Conservation (phyloP, 2,888 invertebrate species). For the Melanostoma mellinum region DNA sequence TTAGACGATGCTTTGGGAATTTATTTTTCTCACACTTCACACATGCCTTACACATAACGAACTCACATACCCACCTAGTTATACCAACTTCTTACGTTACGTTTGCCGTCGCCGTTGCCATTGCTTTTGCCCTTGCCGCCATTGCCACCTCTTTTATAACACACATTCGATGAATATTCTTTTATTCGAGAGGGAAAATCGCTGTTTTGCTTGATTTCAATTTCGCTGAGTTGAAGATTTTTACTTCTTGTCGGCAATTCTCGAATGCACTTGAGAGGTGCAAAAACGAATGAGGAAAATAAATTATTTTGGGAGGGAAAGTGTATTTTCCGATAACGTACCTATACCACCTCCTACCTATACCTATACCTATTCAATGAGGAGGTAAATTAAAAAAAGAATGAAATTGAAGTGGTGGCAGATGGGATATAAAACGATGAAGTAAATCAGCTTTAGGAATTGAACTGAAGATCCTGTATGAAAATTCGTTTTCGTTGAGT, state of each 20-base stretch:
- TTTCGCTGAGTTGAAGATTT: conserved; percentile 64
- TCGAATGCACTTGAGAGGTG: conserved; percentile 62
- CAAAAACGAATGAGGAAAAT: conserved; percentile 20
- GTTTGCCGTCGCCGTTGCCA: too few relatives aligned
- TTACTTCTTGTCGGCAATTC: conserved; percentile 21
- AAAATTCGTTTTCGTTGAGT: conserved; percentile 14
- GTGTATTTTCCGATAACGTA: not conserved
- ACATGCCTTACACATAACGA: not conserved
- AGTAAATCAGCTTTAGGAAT: conserved; percentile 47
- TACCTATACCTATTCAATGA: conserved; percentile 38
- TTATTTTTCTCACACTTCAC: conserved; percentile 53
- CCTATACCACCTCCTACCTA: too few relatives aligned
- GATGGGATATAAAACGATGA: conserved; percentile 12
- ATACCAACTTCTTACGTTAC: too few relatives aligned
- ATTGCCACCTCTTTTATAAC: conserved; percentile 23
- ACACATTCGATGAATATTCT: conserved; percentile 50
- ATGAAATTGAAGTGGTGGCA: conserved; percentile 54
- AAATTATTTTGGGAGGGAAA: conserved; percentile 54
- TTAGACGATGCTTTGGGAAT: conserved; percentile 33
- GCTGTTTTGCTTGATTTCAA: conserved; percentile 72
- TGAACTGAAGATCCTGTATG: conserved; percentile 40
- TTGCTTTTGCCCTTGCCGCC: not conserved
- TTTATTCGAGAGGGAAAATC: conserved; percentile 58
- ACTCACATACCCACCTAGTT: too few relatives aligned
- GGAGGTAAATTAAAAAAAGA: conserved; percentile 62